Evolutionary conservation across 2,888 invertebrate species (phyloP).

Genomic region (Agonopterix heracliana): DNA sequence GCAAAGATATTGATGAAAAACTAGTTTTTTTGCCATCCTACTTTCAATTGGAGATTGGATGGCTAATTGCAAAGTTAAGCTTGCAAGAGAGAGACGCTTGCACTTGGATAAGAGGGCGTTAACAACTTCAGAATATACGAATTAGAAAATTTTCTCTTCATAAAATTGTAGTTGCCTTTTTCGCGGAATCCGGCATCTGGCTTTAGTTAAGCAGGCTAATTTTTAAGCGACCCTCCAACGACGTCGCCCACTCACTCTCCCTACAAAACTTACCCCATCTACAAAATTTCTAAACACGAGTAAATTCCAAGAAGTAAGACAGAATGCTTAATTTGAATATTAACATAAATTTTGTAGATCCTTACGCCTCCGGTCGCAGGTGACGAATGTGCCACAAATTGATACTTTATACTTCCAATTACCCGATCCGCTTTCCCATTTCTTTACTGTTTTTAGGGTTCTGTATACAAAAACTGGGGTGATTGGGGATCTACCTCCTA

Average conservation of each 20-base stretch:
- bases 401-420: constrained; percentile 36
- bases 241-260: constrained; percentile 5
- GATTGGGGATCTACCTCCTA: too few relatives aligned
- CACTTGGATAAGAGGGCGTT: too few relatives aligned
- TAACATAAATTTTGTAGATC: constrained; percentile 25
- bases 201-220: constrained; percentile 5
- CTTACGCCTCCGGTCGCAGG: constrained; percentile 32
- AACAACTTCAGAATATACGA: too few relatives aligned
- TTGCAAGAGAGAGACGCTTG: too few relatives aligned
- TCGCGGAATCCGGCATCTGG: too few relatives aligned
- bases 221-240: constrained; percentile 4
- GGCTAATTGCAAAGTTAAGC: too few relatives aligned
- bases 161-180: too few relatives aligned
- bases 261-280: constrained; percentile 6
- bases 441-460: constrained; percentile 1
- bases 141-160: too few relatives aligned
- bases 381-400: constrained; percentile 32
- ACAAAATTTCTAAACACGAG: constrained; percentile 2
- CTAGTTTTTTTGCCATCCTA: too few relatives aligned
- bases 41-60: too few relatives aligned
- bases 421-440: constrained; percentile 22
- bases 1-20: too few relatives aligned
- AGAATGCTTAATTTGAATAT: constrained; percentile 31
- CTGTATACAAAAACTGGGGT: too few relatives aligned
- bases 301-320: constrained; percentile 8